Base-by-base conservation (phyloP, 2,797 vertebrate species). In the Squalus acanthias region DNA sequence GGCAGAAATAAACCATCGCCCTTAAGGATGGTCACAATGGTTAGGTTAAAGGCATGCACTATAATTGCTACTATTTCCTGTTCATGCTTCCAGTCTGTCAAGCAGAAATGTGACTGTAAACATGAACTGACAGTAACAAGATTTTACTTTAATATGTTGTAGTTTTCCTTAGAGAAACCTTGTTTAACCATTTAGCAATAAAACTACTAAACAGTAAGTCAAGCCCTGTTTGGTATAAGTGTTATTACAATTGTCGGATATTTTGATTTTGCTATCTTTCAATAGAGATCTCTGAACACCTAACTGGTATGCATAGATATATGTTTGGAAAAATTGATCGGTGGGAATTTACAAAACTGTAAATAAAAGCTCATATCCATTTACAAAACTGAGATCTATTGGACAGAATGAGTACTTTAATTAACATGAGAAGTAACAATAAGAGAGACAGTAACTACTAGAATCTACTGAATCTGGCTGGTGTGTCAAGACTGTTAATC, bases 21-120 rank as follows among this genome's bases (percentile, higher is more conserved):
- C 13, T 92, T 65, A n/a, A 92, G 60, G 89, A 92, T 92, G 60
- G 60, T 65, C 89, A 65, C 89, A 92, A 20, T 92, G 89, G 60
- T 65, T 92, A 63, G 60, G 15, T 92, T 92, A 39, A 92, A n/a
- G 33, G 0, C 29, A 67, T 39, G 60, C 60, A 92, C 33, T n/a
- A 15, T 63, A 92, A 92, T 39, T 92, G 22, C 85, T 74, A 50
- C 79, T n/a, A n/a, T 20, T 60, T 65, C 60, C 46, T 53, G 50
- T 88, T 88, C 50, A 57, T 15, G 5, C 89, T 65, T 92, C 65
- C 39, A 85, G 33, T 65, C 33, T 92, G 60, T n/a, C 60, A n/a
- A 89, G 1, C 89, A 92, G 63, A 92, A 92, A 65, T 65, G 82
- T 92, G 89, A 92, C 29, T 60, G 60, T 92, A n/a, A 92, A 92